Conservation (phyloP, 1,140 invertebrate species). For the Formica selysi region DNA sequence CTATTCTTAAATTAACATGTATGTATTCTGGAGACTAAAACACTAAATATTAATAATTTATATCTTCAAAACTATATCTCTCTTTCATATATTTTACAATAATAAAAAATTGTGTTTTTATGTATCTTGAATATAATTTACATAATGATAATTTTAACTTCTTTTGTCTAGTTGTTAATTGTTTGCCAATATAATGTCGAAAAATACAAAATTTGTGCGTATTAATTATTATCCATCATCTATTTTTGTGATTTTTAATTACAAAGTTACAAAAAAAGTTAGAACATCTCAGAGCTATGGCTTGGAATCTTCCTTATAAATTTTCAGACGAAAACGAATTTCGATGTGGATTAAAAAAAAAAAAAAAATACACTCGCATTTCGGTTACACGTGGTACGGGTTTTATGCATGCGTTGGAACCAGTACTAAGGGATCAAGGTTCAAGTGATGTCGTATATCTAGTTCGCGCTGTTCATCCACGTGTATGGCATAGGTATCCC, state of each 20-base stretch:
- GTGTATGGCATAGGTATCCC: constrained; percentile 44
- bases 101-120: background rate
- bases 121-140: constrained; percentile 12
- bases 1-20: background rate
- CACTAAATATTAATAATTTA: background rate
- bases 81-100: background rate
- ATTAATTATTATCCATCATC: background rate
- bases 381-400: background rate
- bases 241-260: constrained; percentile 16
- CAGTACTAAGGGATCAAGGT: constrained; percentile 34
- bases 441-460: constrained; percentile 51
- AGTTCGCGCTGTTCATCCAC: constrained; percentile 47
- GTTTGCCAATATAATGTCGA: background rate
- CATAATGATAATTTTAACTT: background rate
- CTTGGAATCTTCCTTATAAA: background rate
- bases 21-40: background rate
- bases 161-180: background rate
- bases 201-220: background rate
- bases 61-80: background rate
- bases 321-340: constrained; percentile 11
- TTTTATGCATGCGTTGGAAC: constrained; percentile 39
- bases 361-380: background rate
- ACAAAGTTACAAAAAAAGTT: background rate
- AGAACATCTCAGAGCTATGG: background rate
- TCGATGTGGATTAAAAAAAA: background rate